A percentile compares a stretch with the other conserved stretches of the same genome.
Evolutionary conservation across 2,888 invertebrate species (phyloP).

Genomic region (Ormyrus rosae): DNA sequence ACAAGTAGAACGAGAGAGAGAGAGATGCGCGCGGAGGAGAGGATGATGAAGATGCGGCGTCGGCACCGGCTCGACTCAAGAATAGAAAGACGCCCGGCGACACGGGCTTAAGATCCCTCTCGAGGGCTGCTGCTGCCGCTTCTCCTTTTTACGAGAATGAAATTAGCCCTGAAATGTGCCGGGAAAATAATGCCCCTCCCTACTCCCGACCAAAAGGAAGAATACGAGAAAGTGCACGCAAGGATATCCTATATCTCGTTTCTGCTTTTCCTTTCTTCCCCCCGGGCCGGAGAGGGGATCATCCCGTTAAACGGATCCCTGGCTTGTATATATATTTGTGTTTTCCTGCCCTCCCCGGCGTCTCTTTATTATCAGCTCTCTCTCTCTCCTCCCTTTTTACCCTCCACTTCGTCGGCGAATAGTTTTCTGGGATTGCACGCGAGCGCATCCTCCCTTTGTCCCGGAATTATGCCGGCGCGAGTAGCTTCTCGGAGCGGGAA

Average conservation of each 20-base stretch:
- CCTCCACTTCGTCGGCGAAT: slow-evolving; percentile 63
- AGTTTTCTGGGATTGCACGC: slow-evolving; percentile 70
- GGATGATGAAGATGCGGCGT: slow-evolving; percentile 9
- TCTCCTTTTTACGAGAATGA: slow-evolving; percentile 69
- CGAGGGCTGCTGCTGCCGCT: background rate
- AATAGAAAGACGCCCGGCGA: slow-evolving; percentile 55
- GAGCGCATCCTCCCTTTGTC: slow-evolving; percentile 66
- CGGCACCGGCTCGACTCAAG: slow-evolving; percentile 39
- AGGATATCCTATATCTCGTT: slow-evolving; percentile 28
- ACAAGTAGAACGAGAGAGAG: slow-evolving; percentile 22
- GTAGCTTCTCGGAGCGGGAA: slow-evolving; percentile 42
- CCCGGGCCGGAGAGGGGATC: slow-evolving; percentile 63
- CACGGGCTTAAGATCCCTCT: slow-evolving; percentile 55
- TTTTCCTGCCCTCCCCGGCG: slow-evolving; percentile 56
- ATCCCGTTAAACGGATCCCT: slow-evolving; percentile 74
- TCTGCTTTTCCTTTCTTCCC: slow-evolving; percentile 56
- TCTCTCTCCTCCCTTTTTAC: slow-evolving; percentile 47
- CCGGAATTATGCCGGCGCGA: slow-evolving; percentile 61
- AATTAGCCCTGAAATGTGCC: slow-evolving; percentile 73
- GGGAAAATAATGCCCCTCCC: slow-evolving; percentile 66
- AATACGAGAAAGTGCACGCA: background rate
- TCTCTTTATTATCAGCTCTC: slow-evolving; percentile 54
- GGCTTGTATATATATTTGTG: slow-evolving; percentile 16
- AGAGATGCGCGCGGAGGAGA: too few species aligned
- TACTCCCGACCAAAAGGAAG: background rate